These are phyloP conservation scores for Helogale parvula DNA, from an alignment of 2,113 vertebrate species.

Conservation along the genomic window DNA sequence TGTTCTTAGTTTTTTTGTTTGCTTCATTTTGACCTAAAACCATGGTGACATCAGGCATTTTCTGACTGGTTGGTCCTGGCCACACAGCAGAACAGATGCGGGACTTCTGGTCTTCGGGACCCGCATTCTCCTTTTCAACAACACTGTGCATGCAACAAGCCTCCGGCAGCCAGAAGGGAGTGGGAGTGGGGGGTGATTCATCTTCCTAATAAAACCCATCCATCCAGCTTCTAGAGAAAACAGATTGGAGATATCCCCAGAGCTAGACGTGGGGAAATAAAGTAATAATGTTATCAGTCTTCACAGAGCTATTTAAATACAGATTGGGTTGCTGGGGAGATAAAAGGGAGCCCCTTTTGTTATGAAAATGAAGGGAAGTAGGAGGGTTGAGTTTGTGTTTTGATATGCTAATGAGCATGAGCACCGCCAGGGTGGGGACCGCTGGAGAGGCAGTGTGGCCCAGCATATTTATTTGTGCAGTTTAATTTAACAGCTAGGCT, in stretches of 20 bases:
- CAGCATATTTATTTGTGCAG: constrained; percentile 75
- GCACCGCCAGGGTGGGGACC: constrained; percentile 41
- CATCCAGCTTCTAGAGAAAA: constrained; percentile 37
- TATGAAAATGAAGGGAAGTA: constrained; percentile 69
- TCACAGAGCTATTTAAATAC: constrained; percentile 77
- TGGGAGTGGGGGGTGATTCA: background rate
- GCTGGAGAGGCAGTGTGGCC: constrained; percentile 48
- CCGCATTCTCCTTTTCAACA: background rate
- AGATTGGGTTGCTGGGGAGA: constrained; percentile 68
- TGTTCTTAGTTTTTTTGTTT: background rate
- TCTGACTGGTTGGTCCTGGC: too few relatives aligned
- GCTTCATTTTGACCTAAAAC: background rate
- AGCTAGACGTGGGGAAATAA: constrained; percentile 54
- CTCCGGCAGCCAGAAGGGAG: background rate
- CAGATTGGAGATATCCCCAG: constrained; percentile 56
- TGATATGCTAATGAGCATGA: constrained; percentile 77
- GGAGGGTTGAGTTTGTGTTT: constrained; percentile 69
- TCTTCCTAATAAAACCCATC: constrained; percentile 64
- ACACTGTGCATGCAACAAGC: background rate
- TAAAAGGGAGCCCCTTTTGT: constrained; percentile 72
- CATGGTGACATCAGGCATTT: background rate
- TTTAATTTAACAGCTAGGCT: constrained; percentile 80
- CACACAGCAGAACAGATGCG: background rate
- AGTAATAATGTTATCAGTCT: constrained; percentile 76
- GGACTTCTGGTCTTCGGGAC: background rate